Percentiles rank a stretch among this genome's conserved stretches.
Conservation (phyloP, 2,888 invertebrate species). For the Pammene aurita region DNA sequence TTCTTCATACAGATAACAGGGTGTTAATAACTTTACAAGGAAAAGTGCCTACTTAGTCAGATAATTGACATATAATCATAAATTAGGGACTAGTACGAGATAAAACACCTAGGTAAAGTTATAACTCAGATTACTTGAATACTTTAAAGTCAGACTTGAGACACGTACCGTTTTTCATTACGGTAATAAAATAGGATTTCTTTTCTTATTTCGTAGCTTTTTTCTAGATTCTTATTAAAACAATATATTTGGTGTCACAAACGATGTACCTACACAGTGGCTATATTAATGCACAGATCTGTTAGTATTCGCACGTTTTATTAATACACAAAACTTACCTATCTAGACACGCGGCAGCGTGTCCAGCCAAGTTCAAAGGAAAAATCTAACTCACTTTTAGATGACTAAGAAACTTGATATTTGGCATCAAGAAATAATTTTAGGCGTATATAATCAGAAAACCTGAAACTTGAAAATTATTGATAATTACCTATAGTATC, state of each 20-base stretch:
- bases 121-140: neutral
- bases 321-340: neutral
- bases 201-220: neutral
- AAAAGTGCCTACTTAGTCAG: neutral
- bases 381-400: too few species aligned
- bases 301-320: neutral
- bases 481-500: too few species aligned
- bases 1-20: too few species aligned
- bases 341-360: too few species aligned
- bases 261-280: neutral
- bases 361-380: too few species aligned
- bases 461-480: too few species aligned
- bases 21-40: too few species aligned
- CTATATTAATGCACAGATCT: neutral
- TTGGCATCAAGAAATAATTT: too few species aligned
- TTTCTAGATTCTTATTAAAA: neutral
- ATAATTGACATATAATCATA: neutral
- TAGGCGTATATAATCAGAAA: too few species aligned
- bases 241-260: neutral
- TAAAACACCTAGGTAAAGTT: neutral
- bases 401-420: too few species aligned
- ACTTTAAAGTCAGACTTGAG: slow-evolving; percentile 3
- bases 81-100: neutral
- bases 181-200: slow-evolving; percentile 15
- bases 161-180: slow-evolving; percentile 9